Evolutionary conservation across 2,113 vertebrate genomes (phyloP), one percentile per base, ranked within the genome.

Genomic region (Rhipidura dahli): DNA sequence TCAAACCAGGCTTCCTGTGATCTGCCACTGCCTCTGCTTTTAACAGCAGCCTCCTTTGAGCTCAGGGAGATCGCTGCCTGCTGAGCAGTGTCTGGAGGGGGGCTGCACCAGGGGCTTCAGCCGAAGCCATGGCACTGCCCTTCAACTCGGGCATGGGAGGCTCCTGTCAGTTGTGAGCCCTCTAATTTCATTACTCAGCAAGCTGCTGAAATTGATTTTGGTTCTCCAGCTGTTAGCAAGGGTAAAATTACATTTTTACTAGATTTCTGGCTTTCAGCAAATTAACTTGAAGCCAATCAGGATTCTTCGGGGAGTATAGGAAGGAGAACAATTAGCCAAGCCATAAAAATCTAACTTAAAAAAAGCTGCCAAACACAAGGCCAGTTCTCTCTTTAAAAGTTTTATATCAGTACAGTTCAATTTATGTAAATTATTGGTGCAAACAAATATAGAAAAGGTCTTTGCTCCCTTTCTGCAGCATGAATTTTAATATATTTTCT

Each of bases 211-310:
- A 96, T 91, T 84, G 92, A 91, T 94, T 94, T 95, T 90, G 50
- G 78, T 95, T 95, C 86, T 94, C 90, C 95, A 96, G 90, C 94
- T 97, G 95, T 94, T 95, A 95, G 90, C 64, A 94, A 94, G 86
- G 53, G 75, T 45, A 87, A 92, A 94, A 94, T 94, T 93, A 94
- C 83, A 90, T 95, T 97, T 96, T 96, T 91, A 88, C 88, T 84
- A 70, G 81, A 88, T 91, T 95, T 94, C 81, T 81, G 64, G 71
- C 93, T 96, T 96, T 96, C 94, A 97, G 86, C 68, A 96, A 93
- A 93, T 93, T 93, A 94, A 88, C 17, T 2, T 82, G 86, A 63
- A 93, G 65, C 68, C 83, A 83, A 1, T 94, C 73, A 80, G 35
- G 75, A 35, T 92, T 89, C 86, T 89, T 91, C 53, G 23, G 78